phyloP scores from a whole-genome alignment of 2,888 invertebrate genomes.

The Dicyrtomina minuta region DNA sequence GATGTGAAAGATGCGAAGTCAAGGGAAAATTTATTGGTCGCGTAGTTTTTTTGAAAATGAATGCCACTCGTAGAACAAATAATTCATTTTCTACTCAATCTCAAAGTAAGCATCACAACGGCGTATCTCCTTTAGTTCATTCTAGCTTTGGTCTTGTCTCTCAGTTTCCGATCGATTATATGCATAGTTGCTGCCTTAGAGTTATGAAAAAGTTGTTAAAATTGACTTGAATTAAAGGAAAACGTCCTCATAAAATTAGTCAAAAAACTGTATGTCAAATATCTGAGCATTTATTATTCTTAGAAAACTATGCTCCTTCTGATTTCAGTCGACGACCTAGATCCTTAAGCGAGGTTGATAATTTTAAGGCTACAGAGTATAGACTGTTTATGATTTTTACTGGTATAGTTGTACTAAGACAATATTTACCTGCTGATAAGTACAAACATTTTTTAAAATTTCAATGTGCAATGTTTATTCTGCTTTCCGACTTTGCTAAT shows the following conservation, averaged over 20 bases:
- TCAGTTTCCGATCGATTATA: slow-evolving; percentile 21
- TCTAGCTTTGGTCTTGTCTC: slow-evolving; percentile 8
- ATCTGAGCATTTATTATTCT: neutral
- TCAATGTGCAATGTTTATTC: slow-evolving; percentile 19
- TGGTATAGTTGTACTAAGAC: slow-evolving; percentile 46
- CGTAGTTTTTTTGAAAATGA: slow-evolving; percentile 11
- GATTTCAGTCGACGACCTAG: slow-evolving; percentile 52
- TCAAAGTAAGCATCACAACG: slow-evolving; percentile 32
- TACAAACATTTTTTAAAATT: slow-evolving; percentile 29
- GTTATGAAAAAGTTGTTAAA: slow-evolving; percentile 26
- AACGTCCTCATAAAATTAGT: no score
- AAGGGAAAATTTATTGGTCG: slow-evolving; percentile 27
- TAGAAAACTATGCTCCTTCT: neutral
- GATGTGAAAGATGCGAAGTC: slow-evolving; percentile 26
- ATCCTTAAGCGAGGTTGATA: slow-evolving; percentile 42
- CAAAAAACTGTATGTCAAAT: no score
- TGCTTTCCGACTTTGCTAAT: neutral
- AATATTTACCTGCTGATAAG: slow-evolving; percentile 25
- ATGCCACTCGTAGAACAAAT: slow-evolving; percentile 30
- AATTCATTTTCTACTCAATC: slow-evolving; percentile 12
- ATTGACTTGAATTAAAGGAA: slow-evolving; percentile 3
- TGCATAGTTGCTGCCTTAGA: slow-evolving; percentile 24
- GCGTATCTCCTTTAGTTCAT: neutral
- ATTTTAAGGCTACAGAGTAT: slow-evolving; percentile 53
- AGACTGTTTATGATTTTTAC: slow-evolving; percentile 50